A percentile compares a stretch with the other conserved stretches of the same genome.
Evolutionary conservation across 2,113 vertebrate species (phyloP).

Genomic region (Onychorhynchus coronatus): DNA sequence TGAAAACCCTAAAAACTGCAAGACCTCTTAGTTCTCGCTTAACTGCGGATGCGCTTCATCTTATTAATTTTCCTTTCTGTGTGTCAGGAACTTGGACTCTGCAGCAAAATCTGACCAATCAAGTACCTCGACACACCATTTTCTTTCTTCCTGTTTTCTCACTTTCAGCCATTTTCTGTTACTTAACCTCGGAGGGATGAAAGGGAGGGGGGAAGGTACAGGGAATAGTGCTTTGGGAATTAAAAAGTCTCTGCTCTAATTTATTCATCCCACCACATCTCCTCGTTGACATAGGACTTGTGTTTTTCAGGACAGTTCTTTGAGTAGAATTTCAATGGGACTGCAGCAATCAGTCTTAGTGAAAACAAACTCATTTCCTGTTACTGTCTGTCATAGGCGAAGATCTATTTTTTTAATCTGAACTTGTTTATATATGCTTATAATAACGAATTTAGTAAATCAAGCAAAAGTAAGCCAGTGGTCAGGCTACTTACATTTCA

Average conservation of each 20-base stretch:
- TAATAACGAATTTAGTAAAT: not conserved
- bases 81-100: not conserved
- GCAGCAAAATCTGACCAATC: slow-evolving; percentile 67
- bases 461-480: rapidly evolving
- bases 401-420: not conserved
- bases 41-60: rapidly evolving
- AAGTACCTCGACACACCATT: not conserved
- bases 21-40: rapidly evolving
- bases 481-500: not conserved
- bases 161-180: slow-evolving; percentile 57
- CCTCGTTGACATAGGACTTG: not conserved
- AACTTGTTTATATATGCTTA: not conserved
- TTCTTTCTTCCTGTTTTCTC: slow-evolving; percentile 7
- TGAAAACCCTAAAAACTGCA: not conserved
- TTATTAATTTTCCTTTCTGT: not conserved
- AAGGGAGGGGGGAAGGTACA: not conserved
- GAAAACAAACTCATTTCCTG: not conserved
- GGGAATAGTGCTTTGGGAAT: not conserved
- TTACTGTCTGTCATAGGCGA: not conserved
- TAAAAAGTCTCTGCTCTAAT: not conserved
- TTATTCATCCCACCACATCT: rapidly evolving
- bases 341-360: not conserved
- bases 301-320: not conserved
- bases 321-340: rapidly evolving
- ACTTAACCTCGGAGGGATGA: not conserved